Evolutionary conservation across 1,140 invertebrate species (phyloP).

Genomic region (Rhopalosiphum maidis): DNA sequence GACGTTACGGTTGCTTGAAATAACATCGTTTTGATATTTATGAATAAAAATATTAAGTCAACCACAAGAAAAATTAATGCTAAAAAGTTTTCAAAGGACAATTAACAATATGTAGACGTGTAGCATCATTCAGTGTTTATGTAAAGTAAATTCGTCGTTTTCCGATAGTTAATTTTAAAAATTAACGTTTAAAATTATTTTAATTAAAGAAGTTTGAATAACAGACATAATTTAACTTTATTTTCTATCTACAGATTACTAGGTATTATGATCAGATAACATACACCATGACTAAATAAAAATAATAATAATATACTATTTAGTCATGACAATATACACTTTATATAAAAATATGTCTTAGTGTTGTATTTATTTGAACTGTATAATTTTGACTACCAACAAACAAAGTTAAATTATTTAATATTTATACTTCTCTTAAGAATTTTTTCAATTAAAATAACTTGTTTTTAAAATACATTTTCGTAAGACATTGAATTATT

Average conservation of each 20-base stretch:
- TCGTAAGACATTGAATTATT: neutral
- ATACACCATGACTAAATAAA: too few relatives aligned
- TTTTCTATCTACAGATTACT: neutral
- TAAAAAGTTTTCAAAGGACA: too few relatives aligned
- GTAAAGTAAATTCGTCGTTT: neutral
- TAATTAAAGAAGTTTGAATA: neutral
- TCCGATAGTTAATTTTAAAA: neutral
- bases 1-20: too few relatives aligned
- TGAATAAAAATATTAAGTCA: too few relatives aligned
- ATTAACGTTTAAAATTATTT: neutral
- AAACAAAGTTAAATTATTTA: neutral
- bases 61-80: too few relatives aligned
- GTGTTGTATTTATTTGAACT: neutral
- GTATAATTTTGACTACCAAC: neutral
- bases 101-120: neutral
- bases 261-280: neutral
- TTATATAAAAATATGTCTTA: neutral
- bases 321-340: too few relatives aligned
- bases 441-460: neutral
- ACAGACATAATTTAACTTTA: neutral
- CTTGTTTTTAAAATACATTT: neutral
- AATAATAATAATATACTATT: neutral
- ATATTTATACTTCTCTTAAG: neutral
- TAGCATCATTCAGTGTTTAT: neutral
- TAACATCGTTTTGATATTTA: too few relatives aligned